phyloP scores from a whole-genome alignment of 92 coral and sea anemone species.

The Heliopora coerulea region DNA sequence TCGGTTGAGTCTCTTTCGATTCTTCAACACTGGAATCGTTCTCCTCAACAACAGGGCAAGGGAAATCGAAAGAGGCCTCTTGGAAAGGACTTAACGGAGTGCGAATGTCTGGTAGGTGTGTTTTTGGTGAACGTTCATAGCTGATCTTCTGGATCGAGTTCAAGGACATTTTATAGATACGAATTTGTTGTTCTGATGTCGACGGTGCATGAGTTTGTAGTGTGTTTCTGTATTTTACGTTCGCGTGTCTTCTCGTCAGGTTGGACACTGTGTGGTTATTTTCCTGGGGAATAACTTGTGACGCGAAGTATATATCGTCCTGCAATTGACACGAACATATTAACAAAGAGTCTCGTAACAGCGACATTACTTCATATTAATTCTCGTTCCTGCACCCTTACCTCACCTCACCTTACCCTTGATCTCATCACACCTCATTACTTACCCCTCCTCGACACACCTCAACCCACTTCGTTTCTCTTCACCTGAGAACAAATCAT shows the following conservation, averaged over 20 bases:
- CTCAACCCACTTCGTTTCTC: no score
- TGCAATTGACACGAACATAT: slow-evolving; percentile 27
- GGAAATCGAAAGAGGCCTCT: slow-evolving; percentile 28
- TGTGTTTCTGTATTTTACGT: slow-evolving; percentile 35
- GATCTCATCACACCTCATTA: no score
- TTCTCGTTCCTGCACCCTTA: no score
- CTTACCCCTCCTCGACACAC: no score
- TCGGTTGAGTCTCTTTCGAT: neutral
- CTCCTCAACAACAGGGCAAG: neutral
- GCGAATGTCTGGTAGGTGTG: slow-evolving; percentile 22
- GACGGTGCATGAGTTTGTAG: slow-evolving; percentile 25
- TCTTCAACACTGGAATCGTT: slow-evolving; percentile 12
- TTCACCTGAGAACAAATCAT: no score
- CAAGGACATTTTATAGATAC: slow-evolving; percentile 38
- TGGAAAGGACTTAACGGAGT: slow-evolving; percentile 22
- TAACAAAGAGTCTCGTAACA: no score
- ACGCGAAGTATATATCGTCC: slow-evolving; percentile 91
- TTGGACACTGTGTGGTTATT: slow-evolving; percentile 3
- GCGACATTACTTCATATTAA: no score
- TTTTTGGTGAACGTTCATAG: slow-evolving; percentile 27
- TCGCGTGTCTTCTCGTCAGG: slow-evolving; percentile 15
- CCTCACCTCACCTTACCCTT: no score
- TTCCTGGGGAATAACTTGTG: slow-evolving; percentile 40
- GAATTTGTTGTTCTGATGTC: slow-evolving; percentile 37
- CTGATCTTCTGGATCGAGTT: slow-evolving; percentile 27